phyloP scores from a whole-genome alignment of 2,113 vertebrate species.

The Mungos mungo region DNA sequence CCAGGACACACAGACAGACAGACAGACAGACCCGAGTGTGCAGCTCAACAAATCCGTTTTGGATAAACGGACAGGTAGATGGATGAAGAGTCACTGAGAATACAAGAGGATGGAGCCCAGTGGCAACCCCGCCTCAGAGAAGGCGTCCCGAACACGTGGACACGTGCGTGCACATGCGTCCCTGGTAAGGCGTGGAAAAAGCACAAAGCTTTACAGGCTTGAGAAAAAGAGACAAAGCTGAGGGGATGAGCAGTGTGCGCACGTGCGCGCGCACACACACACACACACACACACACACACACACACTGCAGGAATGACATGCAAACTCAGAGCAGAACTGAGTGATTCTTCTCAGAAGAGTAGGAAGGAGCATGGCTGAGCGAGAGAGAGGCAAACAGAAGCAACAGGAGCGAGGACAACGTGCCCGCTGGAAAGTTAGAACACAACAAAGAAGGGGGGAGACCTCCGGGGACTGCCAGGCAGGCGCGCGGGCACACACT shows the following conservation, averaged over 20 bases:
- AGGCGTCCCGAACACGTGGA: not conserved
- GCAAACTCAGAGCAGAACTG: not conserved
- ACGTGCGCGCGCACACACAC: not conserved
- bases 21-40: not conserved
- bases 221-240: not conserved
- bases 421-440: not conserved
- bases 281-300: not conserved
- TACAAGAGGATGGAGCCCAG: not conserved
- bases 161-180: no score
- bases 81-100: not conserved
- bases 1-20: not conserved
- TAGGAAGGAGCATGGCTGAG: not conserved
- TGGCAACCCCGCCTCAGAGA: not conserved
- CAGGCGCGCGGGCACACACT: rapidly evolving
- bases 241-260: not conserved
- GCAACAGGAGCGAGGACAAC: not conserved
- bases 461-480: not conserved
- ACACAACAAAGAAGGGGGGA: not conserved
- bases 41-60: no score
- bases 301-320: not conserved
- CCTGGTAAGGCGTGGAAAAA: not conserved
- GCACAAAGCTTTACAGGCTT: not conserved
- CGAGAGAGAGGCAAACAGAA: not conserved
- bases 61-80: rapidly evolving
- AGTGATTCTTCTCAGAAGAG: not conserved